These are phyloP conservation scores for Chironomus tentans DNA, from an alignment of 2,888 invertebrate genomes.

Conservation along the genomic window DNA sequence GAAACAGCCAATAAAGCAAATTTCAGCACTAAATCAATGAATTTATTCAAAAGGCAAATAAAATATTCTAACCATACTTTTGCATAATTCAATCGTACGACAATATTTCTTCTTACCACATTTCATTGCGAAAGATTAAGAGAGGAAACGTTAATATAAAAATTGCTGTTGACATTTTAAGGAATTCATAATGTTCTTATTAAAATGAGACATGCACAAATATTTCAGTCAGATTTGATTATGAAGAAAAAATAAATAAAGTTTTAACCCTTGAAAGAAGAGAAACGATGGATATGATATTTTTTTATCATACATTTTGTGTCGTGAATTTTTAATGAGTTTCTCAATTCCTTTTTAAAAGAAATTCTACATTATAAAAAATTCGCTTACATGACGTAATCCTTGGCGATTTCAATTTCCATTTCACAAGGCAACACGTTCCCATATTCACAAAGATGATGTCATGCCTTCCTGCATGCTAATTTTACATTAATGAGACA, in stretches of 20 bases:
- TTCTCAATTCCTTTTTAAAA: background rate
- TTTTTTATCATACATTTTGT: conserved; percentile 12
- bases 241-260: too few species aligned
- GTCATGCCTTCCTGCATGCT: background rate
- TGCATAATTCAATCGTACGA: too few species aligned
- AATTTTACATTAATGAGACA: background rate
- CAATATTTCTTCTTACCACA: too few species aligned
- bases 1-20: too few species aligned
- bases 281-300: background rate
- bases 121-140: too few species aligned
- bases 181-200: background rate
- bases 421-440: background rate
- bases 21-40: too few species aligned
- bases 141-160: too few species aligned
- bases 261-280: too few species aligned
- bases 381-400: background rate
- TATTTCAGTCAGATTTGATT: background rate
- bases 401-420: background rate
- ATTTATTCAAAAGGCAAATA: too few species aligned
- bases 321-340: background rate
- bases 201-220: background rate
- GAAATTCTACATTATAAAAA: background rate
- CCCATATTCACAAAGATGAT: background rate
- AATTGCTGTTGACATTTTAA: background rate
- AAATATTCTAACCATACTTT: too few species aligned